Percentiles rank a stretch among this genome's conserved stretches.
These are phyloP conservation scores for Allophyes oxyacanthae DNA, from an alignment of 2,888 invertebrate genomes.

Conservation along the genomic window DNA sequence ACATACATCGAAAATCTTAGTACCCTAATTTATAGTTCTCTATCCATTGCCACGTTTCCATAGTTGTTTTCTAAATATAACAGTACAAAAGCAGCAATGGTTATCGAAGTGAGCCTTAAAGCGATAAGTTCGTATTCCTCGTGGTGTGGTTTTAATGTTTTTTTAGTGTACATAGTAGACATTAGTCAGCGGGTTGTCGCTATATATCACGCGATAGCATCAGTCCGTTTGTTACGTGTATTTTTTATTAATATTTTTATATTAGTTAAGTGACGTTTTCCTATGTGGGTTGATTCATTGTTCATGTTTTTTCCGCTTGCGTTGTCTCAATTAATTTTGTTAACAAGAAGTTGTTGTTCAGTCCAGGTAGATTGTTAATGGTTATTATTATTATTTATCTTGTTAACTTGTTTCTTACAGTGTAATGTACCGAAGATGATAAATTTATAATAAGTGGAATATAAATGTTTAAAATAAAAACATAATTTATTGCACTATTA, in stretches of 20 bases:
- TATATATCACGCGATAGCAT: slow-evolving; percentile 69
- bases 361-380: slow-evolving; percentile 4
- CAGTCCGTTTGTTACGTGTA: slow-evolving; percentile 56
- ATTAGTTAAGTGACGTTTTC: slow-evolving; percentile 57
- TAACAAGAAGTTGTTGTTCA: slow-evolving; percentile 23
- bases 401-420: too few species aligned
- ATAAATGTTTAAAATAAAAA: too few species aligned
- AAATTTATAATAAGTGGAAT: neutral
- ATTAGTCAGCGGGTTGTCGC: slow-evolving; percentile 65
- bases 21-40: neutral
- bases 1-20: slow-evolving; percentile 6
- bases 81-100: slow-evolving; percentile 22
- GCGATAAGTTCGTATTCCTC: slow-evolving; percentile 14
- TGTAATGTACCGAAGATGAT: too few species aligned
- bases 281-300: slow-evolving; percentile 51
- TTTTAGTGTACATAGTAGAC: slow-evolving; percentile 54
- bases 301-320: slow-evolving; percentile 39
- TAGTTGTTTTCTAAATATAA: neutral
- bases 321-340: slow-evolving; percentile 48
- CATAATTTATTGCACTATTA: too few species aligned
- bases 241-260: slow-evolving; percentile 68
- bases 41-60: slow-evolving; percentile 31
- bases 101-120: slow-evolving; percentile 22
- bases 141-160: slow-evolving; percentile 42
- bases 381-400: too few species aligned